Percentiles rank a stretch among this genome's conserved stretches.
These are phyloP conservation scores for Busseola fusca DNA, from an alignment of 2,888 invertebrate species.

Conservation along the genomic window DNA sequence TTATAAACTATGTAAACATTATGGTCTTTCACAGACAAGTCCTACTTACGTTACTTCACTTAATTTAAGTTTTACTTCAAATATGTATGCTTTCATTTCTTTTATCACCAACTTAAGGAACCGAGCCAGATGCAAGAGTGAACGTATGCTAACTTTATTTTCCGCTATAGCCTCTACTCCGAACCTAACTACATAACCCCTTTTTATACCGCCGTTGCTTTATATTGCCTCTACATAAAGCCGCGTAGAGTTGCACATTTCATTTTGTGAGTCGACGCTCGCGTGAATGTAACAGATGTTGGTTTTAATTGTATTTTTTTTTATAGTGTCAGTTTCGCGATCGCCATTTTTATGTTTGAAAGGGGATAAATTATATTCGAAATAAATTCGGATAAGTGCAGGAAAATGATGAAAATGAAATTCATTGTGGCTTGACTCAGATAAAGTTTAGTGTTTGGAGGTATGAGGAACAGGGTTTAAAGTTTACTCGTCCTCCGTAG, in stretches of 20 bases:
- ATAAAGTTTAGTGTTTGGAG: no score
- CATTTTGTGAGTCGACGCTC: constrained; percentile 30
- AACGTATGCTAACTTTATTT: background rate
- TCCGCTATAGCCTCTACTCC: background rate
- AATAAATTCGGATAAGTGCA: no score
- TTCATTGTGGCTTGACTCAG: no score
- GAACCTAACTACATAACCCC: constrained; percentile 26
- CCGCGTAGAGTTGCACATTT: constrained; percentile 26
- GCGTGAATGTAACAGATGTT: constrained; percentile 47
- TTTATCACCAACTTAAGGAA: background rate
- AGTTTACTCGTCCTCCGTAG: no score
- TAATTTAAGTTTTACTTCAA: background rate
- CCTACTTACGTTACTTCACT: background rate
- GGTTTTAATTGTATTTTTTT: constrained; percentile 40
- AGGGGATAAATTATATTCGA: no score
- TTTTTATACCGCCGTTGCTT: constrained; percentile 18
- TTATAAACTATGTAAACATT: no score
- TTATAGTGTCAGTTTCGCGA: constrained; percentile 21
- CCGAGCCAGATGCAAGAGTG: background rate
- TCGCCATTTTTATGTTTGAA: constrained; percentile 1
- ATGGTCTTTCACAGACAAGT: background rate
- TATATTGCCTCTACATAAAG: constrained; percentile 45
- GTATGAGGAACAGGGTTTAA: no score
- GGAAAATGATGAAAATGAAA: no score
- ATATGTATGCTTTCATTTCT: background rate